A percentile compares a stretch with the other conserved stretches of the same genome.
Conservation (phyloP, 2,888 invertebrate species). For the Dryobota labecula region DNA sequence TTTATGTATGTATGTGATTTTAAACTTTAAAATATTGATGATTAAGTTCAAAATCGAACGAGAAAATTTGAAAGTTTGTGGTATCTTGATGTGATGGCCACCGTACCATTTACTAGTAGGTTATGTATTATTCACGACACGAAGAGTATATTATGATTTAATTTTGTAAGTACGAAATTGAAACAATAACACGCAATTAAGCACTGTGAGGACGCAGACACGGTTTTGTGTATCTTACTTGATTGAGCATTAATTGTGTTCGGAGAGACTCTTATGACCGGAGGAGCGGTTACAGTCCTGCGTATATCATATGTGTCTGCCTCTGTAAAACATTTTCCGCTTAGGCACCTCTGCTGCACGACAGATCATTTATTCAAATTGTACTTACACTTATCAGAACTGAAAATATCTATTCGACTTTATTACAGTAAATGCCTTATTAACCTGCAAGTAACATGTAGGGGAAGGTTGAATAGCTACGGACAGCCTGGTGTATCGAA, state of each 20-base stretch:
- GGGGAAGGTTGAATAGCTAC: background rate
- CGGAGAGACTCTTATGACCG: conserved; percentile 74
- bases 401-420: conserved; percentile 5
- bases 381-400: background rate
- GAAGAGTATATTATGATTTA: conserved; percentile 47
- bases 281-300: conserved; percentile 75
- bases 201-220: conserved; percentile 53
- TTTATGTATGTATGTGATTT: no score
- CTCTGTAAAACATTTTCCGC: conserved; percentile 77
- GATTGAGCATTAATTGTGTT: conserved; percentile 73
- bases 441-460: background rate
- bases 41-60: no score
- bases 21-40: no score
- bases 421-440: background rate
- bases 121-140: background rate
- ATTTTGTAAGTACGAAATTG: conserved; percentile 23
- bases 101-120: background rate
- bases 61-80: no score
- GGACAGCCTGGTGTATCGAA: background rate
- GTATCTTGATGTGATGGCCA: no score
- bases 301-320: conserved; percentile 74
- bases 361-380: background rate
- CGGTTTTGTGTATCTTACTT: conserved; percentile 75
- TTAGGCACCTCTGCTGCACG: conserved; percentile 16
- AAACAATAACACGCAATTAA: conserved; percentile 54